Conservation (phyloP, 1,140 invertebrate species). For the Scaptodrosophila lebanonensis region DNA sequence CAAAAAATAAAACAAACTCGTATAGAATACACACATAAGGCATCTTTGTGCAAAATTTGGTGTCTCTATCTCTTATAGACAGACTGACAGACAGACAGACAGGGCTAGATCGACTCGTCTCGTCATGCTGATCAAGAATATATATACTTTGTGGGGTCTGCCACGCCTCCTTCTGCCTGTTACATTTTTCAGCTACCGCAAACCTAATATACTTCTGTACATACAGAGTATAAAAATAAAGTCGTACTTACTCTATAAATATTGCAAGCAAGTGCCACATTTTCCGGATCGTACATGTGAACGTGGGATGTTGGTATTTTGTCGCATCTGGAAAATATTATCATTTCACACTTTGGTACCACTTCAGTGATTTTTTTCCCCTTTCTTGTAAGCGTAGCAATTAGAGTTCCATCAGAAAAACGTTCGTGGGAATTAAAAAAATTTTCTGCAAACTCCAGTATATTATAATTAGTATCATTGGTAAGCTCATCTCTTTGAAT, state of each 20-base stretch:
- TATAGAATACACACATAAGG: no score
- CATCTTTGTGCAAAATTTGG: no score
- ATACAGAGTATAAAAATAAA: background rate
- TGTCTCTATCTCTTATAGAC: no score
- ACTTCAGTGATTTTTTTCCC: constrained; percentile 85
- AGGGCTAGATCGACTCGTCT: no score
- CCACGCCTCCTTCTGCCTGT: no score
- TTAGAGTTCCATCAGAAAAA: constrained; percentile 90
- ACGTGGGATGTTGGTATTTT: constrained; percentile 95
- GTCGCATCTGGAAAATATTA: constrained; percentile 90
- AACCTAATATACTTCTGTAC: background rate
- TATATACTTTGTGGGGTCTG: no score
- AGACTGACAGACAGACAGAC: no score
- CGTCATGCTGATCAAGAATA: no score
- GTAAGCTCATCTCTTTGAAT: constrained; percentile 77
- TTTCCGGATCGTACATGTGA: constrained; percentile 96
- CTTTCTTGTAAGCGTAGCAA: constrained; percentile 92
- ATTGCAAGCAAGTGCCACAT: constrained; percentile 91
- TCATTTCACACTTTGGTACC: constrained; percentile 94
- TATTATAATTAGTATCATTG: constrained; percentile 84
- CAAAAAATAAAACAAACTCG: no score
- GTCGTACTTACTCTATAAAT: constrained; percentile 87
- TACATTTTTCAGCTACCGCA: no score
- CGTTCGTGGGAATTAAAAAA: constrained; percentile 94
- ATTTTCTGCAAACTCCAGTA: constrained; percentile 94